phyloP scores from a whole-genome alignment of 2,113 vertebrate genomes.

The Pelodiscus sinensis region DNA sequence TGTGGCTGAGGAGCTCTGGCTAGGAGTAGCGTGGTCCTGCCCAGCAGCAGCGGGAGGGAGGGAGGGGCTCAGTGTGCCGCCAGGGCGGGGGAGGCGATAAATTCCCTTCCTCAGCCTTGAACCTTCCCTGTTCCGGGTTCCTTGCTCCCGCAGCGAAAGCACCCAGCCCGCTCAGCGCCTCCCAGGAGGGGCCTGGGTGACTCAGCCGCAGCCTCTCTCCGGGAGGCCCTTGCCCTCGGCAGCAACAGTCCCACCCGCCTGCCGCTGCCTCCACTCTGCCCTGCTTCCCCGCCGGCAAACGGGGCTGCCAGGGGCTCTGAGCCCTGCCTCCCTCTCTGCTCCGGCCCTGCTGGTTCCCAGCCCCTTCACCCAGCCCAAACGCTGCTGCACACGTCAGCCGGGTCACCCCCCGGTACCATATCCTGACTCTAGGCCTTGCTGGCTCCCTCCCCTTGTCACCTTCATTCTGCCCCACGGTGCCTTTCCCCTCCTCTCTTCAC shows the following conservation, averaged over 20 bases:
- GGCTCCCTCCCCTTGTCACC: too few species aligned
- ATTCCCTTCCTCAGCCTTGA: neutral
- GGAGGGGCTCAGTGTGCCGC: neutral
- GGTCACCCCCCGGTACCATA: too few species aligned
- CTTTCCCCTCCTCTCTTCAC: too few species aligned
- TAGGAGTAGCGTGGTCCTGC: neutral
- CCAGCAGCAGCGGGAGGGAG: neutral
- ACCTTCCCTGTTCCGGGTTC: neutral
- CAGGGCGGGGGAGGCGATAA: neutral
- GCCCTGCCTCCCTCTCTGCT: too few species aligned
- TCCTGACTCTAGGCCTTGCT: too few species aligned
- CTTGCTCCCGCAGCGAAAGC: neutral
- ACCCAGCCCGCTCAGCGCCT: neutral
- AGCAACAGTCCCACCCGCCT: neutral
- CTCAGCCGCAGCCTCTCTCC: neutral
- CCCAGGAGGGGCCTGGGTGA: neutral
- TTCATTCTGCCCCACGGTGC: too few species aligned
- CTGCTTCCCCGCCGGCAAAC: neutral
- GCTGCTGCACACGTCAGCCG: too few species aligned
- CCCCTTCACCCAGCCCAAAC: too few species aligned
- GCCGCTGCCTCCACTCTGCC: neutral
- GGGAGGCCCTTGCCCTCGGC: neutral
- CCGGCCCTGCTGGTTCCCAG: neutral
- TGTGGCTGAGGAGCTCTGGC: neutral
- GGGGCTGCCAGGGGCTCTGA: too few species aligned